phyloP scores from a whole-genome alignment of 2,113 vertebrate genomes.

The Channa argus region DNA sequence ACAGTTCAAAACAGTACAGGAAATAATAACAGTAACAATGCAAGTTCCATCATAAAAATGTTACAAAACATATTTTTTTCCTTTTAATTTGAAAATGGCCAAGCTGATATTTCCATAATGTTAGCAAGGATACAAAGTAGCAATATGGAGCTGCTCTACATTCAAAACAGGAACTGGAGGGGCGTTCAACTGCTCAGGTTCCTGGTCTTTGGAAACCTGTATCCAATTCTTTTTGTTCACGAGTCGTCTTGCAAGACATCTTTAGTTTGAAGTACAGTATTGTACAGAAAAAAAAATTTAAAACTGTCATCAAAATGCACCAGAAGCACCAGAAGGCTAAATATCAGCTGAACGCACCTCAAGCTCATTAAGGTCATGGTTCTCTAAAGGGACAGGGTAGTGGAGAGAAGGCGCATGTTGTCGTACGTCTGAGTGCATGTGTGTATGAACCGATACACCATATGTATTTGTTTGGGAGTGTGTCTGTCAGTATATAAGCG shows the following conservation, averaged over 20 bases:
- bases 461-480: constrained; percentile 27
- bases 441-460: constrained; percentile 15
- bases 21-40: constrained; percentile 86
- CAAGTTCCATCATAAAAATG: constrained; percentile 83
- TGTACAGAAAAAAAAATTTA: constrained; percentile 31
- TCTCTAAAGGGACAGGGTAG: constrained; percentile 71
- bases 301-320: constrained; percentile 61
- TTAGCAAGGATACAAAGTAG: constrained; percentile 85
- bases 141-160: constrained; percentile 82
- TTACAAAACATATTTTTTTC: constrained; percentile 93
- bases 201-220: constrained; percentile 42
- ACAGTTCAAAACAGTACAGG: constrained; percentile 93
- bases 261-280: constrained; percentile 28
- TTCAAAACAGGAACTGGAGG: constrained; percentile 82
- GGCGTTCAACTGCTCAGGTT: constrained; percentile 69
- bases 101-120: constrained; percentile 79
- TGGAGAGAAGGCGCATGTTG: constrained; percentile 78
- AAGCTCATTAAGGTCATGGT: constrained; percentile 83
- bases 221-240: constrained; percentile 44
- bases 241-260: constrained; percentile 16
- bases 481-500: constrained; percentile 46
- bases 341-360: constrained; percentile 78
- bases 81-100: constrained; percentile 88
- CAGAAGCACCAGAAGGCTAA: constrained; percentile 19
- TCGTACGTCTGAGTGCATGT: constrained; percentile 51